Conservation (phyloP, 30 jellyfish, hydroid and myxozoan species). For the Clytia hemisphaerica region DNA sequence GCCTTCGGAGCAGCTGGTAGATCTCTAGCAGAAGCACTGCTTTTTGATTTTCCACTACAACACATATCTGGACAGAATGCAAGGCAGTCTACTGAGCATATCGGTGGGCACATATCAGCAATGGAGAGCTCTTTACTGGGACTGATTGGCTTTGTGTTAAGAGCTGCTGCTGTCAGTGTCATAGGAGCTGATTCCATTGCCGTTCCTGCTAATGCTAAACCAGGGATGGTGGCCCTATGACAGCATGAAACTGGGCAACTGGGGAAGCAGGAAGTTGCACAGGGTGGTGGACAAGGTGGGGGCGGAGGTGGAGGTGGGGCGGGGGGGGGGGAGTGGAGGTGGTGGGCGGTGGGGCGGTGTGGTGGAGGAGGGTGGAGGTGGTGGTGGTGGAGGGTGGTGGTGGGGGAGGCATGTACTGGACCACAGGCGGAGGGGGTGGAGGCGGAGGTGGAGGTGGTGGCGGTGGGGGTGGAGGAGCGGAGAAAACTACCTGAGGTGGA, state of each 20-base stretch:
- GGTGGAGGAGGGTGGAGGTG: no score
- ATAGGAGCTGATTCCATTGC: background rate
- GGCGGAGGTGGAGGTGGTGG: slow-evolving; percentile 43
- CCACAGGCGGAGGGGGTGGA: slow-evolving; percentile 45
- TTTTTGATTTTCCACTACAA: background rate
- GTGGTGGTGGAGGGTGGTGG: slow-evolving; percentile 49
- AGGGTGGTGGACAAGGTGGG: slow-evolving; percentile 34
- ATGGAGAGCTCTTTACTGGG: slow-evolving; percentile 7
- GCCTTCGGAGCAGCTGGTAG: no score
- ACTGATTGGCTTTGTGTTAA: slow-evolving; percentile 14
- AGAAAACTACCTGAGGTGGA: slow-evolving; percentile 38
- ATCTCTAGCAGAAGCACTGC: no score
- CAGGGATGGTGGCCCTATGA: slow-evolving; percentile 30
- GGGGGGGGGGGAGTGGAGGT: slow-evolving; percentile 3
- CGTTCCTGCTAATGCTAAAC: slow-evolving; percentile 20
- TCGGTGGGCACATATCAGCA: slow-evolving; percentile 35
- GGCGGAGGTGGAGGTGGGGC: slow-evolving; percentile 37
- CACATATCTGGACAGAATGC: slow-evolving; percentile 33
- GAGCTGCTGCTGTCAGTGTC: slow-evolving; percentile 18
- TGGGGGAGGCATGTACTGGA: no score
- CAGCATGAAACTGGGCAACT: slow-evolving; percentile 21
- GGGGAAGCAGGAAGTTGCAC: slow-evolving; percentile 38
- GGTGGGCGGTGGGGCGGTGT: slow-evolving; percentile 23
- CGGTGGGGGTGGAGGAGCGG: slow-evolving; percentile 46
- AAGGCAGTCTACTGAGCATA: slow-evolving; percentile 19